Evolutionary conservation across 2,797 vertebrate genomes (phyloP).

Genomic region (Avahi laniger): DNA sequence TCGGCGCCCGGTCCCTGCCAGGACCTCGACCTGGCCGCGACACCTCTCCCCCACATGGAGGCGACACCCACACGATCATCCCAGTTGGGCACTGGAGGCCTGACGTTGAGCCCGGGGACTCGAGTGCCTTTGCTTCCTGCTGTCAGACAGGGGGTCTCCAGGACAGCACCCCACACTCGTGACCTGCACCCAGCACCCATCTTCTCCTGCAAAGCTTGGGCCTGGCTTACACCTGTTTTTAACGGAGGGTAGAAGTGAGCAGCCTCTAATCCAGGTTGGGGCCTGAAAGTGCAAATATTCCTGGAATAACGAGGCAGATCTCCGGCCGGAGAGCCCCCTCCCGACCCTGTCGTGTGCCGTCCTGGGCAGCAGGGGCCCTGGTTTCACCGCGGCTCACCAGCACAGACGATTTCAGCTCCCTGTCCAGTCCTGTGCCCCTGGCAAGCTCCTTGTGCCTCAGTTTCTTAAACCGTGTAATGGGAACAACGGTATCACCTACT

Average conservation of each 20-base stretch:
- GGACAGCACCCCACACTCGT: neutral
- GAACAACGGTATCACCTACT: neutral
- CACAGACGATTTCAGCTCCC: neutral
- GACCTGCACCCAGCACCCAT: neutral
- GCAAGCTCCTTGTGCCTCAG: neutral
- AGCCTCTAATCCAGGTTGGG: neutral
- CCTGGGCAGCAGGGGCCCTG: neutral
- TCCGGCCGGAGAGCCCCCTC: neutral
- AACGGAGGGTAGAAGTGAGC: neutral
- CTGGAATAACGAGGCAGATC: neutral
- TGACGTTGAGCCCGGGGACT: neutral
- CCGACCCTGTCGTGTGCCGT: too few species aligned
- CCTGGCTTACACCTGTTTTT: neutral
- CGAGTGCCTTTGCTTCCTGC: neutral
- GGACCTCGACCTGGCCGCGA: neutral
- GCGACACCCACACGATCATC: neutral
- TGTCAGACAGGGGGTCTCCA: neutral
- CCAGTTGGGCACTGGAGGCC: neutral
- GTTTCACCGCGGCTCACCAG: neutral
- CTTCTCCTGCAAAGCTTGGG: neutral
- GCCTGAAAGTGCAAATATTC: neutral
- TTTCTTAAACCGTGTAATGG: neutral
- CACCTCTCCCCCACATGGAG: accelerated
- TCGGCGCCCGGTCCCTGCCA: neutral
- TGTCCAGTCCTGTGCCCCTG: neutral